Conservation (phyloP, 2,888 invertebrate species). For the Spodoptera exigua region DNA sequence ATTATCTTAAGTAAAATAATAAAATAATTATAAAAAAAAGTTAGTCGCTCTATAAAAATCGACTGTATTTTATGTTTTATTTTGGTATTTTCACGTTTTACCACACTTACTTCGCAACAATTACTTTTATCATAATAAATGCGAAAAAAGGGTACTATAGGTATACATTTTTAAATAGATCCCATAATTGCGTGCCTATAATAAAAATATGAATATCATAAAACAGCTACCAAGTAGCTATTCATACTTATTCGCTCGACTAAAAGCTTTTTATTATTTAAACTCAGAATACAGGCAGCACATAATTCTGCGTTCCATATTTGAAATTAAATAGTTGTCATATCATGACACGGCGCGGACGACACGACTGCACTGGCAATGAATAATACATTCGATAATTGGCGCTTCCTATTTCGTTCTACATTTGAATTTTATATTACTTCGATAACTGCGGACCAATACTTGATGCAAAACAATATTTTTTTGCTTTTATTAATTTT, state of each 20-base stretch:
- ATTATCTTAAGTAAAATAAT: no score
- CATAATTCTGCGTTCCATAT: slow-evolving; percentile 37
- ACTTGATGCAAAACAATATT: slow-evolving; percentile 17
- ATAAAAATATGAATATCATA: not conserved
- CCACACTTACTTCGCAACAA: no score
- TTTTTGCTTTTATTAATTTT: slow-evolving; percentile 1
- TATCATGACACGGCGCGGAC: slow-evolving; percentile 39
- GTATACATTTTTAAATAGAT: no score
- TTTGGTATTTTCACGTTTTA: no score
- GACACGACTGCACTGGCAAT: slow-evolving; percentile 41
- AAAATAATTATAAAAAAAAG: no score
- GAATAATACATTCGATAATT: slow-evolving; percentile 52
- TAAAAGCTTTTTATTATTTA: slow-evolving; percentile 14
- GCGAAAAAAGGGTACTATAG: no score
- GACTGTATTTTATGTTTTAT: no score
- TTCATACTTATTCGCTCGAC: not conserved
- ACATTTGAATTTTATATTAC: slow-evolving; percentile 51
- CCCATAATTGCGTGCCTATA: no score
- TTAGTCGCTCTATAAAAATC: no score
- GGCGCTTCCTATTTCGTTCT: slow-evolving; percentile 46
- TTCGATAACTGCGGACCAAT: slow-evolving; percentile 29
- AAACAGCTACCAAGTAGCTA: not conserved
- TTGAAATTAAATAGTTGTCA: slow-evolving; percentile 51
- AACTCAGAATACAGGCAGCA: slow-evolving; percentile 12
- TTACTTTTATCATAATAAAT: no score